A percentile compares a stretch with the other conserved stretches of the same genome.
Evolutionary conservation across 2,797 vertebrate genomes (phyloP).

Genomic region (Synaphobranchus kaupii): DNA sequence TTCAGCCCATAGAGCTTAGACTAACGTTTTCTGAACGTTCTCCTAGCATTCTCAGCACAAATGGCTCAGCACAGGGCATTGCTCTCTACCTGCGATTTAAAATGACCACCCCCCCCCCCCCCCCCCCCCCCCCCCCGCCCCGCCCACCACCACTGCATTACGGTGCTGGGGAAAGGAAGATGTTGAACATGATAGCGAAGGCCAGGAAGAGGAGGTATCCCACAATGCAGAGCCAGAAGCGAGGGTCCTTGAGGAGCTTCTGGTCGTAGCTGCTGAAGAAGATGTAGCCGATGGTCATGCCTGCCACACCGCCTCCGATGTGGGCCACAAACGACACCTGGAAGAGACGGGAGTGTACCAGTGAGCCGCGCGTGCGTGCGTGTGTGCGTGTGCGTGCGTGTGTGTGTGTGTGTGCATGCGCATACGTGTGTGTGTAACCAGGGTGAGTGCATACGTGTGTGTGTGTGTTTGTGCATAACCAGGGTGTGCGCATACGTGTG

Average conservation of each 20-base stretch:
- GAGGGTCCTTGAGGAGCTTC: constrained; percentile 82
- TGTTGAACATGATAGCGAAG: constrained; percentile 84
- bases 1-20: not conserved
- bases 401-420: too few species aligned
- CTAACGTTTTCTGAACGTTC: not conserved
- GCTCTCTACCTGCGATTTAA: too few species aligned
- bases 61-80: not conserved
- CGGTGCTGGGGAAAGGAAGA: constrained; percentile 80
- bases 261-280: constrained; percentile 86
- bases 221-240: constrained; percentile 86
- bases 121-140: too few species aligned
- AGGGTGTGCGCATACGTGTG: not conserved
- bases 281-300: constrained; percentile 89
- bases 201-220: constrained; percentile 74
- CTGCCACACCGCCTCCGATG: constrained; percentile 83
- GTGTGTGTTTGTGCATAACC: too few species aligned
- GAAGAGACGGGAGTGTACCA: not conserved
- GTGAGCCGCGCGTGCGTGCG: too few species aligned
- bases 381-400: too few species aligned
- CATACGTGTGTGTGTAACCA: too few species aligned
- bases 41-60: not conserved
- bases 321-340: constrained; percentile 93
- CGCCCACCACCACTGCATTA: too few species aligned
- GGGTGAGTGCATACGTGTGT: too few species aligned
- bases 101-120: too few species aligned